phyloP scores from a whole-genome alignment of 2,888 invertebrate genomes.

The Oegoconia quadripuncta region DNA sequence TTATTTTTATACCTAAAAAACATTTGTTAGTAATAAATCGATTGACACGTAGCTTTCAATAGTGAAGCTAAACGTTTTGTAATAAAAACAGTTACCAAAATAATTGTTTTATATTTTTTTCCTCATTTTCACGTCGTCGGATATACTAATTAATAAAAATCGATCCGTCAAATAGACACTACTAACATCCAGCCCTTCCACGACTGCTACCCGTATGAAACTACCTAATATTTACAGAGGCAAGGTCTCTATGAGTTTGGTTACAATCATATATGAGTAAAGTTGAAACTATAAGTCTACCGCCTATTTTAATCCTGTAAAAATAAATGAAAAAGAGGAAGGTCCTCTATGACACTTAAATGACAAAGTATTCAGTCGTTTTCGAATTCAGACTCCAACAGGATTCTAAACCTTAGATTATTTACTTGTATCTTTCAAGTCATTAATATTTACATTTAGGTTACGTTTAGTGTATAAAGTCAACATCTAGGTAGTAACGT shows the following conservation, averaged over 20 bases:
- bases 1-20: no score
- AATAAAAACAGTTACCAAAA: no score
- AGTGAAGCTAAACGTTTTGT: no score
- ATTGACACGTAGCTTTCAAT: no score
- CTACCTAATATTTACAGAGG: no score
- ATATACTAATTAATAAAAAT: no score
- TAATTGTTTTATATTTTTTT: no score
- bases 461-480: slow-evolving; percentile 17
- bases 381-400: slow-evolving; percentile 42
- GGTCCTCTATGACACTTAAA: slow-evolving; percentile 23
- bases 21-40: no score
- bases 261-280: no score
- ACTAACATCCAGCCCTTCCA: no score
- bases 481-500: slow-evolving; percentile 25
- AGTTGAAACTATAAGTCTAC: not conserved
- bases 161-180: no score
- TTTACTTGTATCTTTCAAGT: slow-evolving; percentile 23
- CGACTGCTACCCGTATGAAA: no score
- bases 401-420: slow-evolving; percentile 17
- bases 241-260: not conserved
- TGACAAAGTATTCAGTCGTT: slow-evolving; percentile 43
- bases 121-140: not conserved
- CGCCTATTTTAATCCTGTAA: not conserved
- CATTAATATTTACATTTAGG: slow-evolving; percentile 24
- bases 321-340: not conserved